These are phyloP conservation scores for Cyclophora punctaria DNA, from an alignment of 2,888 invertebrate species.

Conservation along the genomic window DNA sequence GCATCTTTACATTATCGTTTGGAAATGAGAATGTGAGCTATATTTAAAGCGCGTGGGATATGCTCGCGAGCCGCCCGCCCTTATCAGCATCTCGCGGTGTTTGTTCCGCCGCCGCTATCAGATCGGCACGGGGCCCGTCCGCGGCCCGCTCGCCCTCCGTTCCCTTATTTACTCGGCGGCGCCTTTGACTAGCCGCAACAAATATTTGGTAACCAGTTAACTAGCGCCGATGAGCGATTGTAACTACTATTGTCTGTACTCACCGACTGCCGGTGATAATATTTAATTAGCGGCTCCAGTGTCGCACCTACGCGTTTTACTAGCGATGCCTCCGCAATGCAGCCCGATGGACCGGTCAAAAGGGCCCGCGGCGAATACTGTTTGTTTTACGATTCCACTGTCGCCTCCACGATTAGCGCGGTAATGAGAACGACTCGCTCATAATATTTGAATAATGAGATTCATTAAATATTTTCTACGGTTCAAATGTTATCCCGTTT, in stretches of 20 bases:
- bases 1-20: not conserved
- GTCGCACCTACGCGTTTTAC: slow-evolving; percentile 59
- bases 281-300: slow-evolving; percentile 68
- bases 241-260: slow-evolving; percentile 59
- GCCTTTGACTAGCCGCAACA: slow-evolving; percentile 59
- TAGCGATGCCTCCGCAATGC: slow-evolving; percentile 34
- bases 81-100: slow-evolving; percentile 58
- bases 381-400: slow-evolving; percentile 51
- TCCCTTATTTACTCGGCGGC: slow-evolving; percentile 59
- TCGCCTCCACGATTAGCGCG: slow-evolving; percentile 46
- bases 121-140: slow-evolving; percentile 46
- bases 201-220: slow-evolving; percentile 70
- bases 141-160: slow-evolving; percentile 23
- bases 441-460: slow-evolving; percentile 30
- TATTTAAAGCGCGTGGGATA: slow-evolving; percentile 40
- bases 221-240: slow-evolving; percentile 63
- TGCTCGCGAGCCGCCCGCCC: slow-evolving; percentile 38
- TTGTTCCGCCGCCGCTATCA: slow-evolving; percentile 53
- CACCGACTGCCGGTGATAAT: slow-evolving; percentile 64
- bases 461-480: too few relatives aligned
- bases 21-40: slow-evolving; percentile 13
- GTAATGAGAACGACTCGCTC: slow-evolving; percentile 46
- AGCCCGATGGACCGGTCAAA: slow-evolving; percentile 43
- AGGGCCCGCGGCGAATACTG: slow-evolving; percentile 53
- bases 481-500: too few relatives aligned